Evolutionary conservation across 2,113 vertebrate genomes (phyloP), one percentile per base, ranked within the genome.

Genomic region (Corydoras sp.): DNA sequence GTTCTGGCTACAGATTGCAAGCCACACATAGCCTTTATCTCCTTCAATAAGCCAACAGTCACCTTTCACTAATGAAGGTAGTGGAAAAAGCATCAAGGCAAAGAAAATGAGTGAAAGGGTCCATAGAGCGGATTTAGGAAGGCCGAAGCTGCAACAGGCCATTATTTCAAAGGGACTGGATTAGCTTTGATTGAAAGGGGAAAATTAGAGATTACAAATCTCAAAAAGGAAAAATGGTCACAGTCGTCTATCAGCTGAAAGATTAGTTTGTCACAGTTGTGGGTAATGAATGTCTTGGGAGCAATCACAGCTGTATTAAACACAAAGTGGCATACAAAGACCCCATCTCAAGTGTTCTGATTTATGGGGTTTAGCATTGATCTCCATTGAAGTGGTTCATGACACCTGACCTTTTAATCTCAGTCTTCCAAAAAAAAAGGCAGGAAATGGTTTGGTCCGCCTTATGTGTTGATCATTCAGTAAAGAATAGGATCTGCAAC

Each of bases 1-100:
- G 89, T 99, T 99, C 88, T 98, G 96, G 85, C 97, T 99, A 90
- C 97, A 99, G 86, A 98, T 98, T 74, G 96, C 97, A 85, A 98
- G 86, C 97, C 97, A 98, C 49, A 98, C 96, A 0, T 97, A 99
- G 48, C 96, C 96, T 84, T 98, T 98, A 83, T 99, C 95, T 1
- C 97, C 97, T 74, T 99, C 97, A 2, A 99, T 98, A 76, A 99
- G 90, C 97, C 97, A 98, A 86, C 97, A 99, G 88, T 99, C 95
- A 2, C 90, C 91, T 12, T 72, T 85, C 81, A 92, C 94, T 0
- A 71, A 24, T 9, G 75, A 82, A 0, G 93, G 92, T 80, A 84
- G 83, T 82, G 85, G 88, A 68, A 94, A 83, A 62, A 64, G 88
- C 73, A 4, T 81, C 65, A 49, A 81, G 78, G 55, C 75, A 84